Evolutionary conservation across 2,888 invertebrate genomes (phyloP), one percentile per base, ranked within the genome.

Genomic region (Pyrgus malvae): DNA sequence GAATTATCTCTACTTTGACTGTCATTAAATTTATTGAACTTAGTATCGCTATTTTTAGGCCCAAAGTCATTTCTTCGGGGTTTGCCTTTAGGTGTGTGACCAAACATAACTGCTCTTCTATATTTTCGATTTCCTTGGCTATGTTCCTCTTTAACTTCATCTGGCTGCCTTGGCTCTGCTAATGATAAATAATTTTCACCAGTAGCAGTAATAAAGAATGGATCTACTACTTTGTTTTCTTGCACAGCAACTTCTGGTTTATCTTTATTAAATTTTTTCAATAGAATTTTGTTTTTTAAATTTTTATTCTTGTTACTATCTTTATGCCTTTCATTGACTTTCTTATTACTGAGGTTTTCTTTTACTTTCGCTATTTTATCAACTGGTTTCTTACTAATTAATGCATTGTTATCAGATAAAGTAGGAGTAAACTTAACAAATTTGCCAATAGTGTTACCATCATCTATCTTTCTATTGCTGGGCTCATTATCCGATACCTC

Each of bases 91-190:
- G 79, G 80, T 1, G 72, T 80, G 69, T 81, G 78, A 0, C 91
- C 91, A 72, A 90, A 91, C 83, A 85, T 83, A 0, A 70, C 80
- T 2, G 91, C 90, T 68, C 91, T 78, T 64, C 91, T 80, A 45
- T 82, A 67, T 60, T 78, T 74, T 41, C 91, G 81, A 45, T 91
- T 91, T 0, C 88, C 88, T 65, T 83, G 72, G 60, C 69, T 80
- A 63, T 87, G 86, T 7, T 76, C 71, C 31, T 83, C 87, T 73
- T 87, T 89, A 0, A 90, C 59, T 67, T 89, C 88, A 70, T 91
- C 90, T 0, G 89, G 87, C 50, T 72, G 75, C 55, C 88, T 79
- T 0, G 86, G 85, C 56, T 90, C 87, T 16, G 80, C 85, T 8
- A 90, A 62, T 14, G 90, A 83, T 75, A 90, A 76, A 53, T 91